Percentiles rank a stretch among this genome's conserved stretches.
These are phyloP conservation scores for Selenia dentaria DNA, from an alignment of 2,888 invertebrate genomes.

Conservation along the genomic window DNA sequence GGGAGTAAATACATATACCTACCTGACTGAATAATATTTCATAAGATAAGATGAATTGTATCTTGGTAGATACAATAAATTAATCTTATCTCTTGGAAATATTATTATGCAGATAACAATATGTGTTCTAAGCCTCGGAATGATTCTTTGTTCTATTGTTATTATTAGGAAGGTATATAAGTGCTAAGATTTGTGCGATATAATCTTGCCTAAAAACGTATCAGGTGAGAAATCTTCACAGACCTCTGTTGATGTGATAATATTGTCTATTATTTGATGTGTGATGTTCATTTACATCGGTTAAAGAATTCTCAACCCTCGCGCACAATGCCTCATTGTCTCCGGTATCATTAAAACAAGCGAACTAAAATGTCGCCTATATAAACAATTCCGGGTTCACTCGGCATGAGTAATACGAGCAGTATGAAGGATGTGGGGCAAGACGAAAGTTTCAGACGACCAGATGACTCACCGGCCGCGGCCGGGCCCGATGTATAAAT, in stretches of 20 bases:
- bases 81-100: too few species aligned
- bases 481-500: slow-evolving; percentile 72
- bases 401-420: slow-evolving; percentile 74
- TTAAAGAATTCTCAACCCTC: slow-evolving; percentile 10
- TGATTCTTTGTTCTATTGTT: slow-evolving; percentile 28
- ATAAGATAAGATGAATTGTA: slow-evolving; percentile 32
- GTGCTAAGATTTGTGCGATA: slow-evolving; percentile 5
- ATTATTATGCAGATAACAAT: too few species aligned
- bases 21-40: slow-evolving; percentile 28
- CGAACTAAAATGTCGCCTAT: slow-evolving; percentile 27
- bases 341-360: slow-evolving; percentile 26
- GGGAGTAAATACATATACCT: slow-evolving; percentile 15
- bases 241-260: slow-evolving; percentile 20
- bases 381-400: slow-evolving; percentile 76
- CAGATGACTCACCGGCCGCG: slow-evolving; percentile 71
- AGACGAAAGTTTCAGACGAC: slow-evolving; percentile 77
- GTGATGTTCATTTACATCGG: slow-evolving; percentile 7
- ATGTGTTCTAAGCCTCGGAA: slow-evolving; percentile 12
- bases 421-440: slow-evolving; percentile 80
- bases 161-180: slow-evolving; percentile 16
- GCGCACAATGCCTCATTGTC: slow-evolving; percentile 33
- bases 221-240: slow-evolving; percentile 32
- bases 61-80: too few species aligned
- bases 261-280: slow-evolving; percentile 22
- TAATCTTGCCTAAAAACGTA: slow-evolving; percentile 15